A percentile compares a stretch with the other conserved stretches of the same genome.
phyloP scores from a whole-genome alignment of 1,140 invertebrate species.

The Paraescarpia echinospica region DNA sequence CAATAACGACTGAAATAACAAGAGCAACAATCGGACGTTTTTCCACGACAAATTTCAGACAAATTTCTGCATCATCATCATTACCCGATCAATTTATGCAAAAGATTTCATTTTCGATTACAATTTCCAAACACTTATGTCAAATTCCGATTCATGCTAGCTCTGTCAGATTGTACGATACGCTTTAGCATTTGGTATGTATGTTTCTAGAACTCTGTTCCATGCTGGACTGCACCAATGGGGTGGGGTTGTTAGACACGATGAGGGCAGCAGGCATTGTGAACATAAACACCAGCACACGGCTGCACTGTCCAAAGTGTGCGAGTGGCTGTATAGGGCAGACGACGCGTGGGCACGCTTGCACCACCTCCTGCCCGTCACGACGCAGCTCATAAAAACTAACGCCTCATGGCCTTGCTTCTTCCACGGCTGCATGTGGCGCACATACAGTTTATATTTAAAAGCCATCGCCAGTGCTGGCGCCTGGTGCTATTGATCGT shows the following conservation, averaged over 20 bases:
- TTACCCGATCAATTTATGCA: neutral
- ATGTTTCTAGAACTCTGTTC: neutral
- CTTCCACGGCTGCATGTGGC: neutral
- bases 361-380: neutral
- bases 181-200: neutral
- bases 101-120: neutral
- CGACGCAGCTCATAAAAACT: neutral
- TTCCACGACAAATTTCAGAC: neutral
- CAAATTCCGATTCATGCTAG: neutral
- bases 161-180: neutral
- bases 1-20: constrained; percentile 55
- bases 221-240: neutral
- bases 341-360: neutral
- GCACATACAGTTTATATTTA: neutral
- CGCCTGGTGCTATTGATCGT: constrained; percentile 37
- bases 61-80: constrained; percentile 4
- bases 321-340: neutral
- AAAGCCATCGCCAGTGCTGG: neutral
- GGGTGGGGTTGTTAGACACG: neutral
- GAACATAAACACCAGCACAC: neutral
- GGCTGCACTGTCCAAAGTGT: neutral
- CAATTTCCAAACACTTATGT: neutral
- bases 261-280: neutral
- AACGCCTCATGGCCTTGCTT: neutral
- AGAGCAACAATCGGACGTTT: neutral